Percentiles rank a stretch among this genome's conserved stretches.
phyloP scores from a whole-genome alignment of 2,113 vertebrate genomes.

The Cynocephalus volans region DNA sequence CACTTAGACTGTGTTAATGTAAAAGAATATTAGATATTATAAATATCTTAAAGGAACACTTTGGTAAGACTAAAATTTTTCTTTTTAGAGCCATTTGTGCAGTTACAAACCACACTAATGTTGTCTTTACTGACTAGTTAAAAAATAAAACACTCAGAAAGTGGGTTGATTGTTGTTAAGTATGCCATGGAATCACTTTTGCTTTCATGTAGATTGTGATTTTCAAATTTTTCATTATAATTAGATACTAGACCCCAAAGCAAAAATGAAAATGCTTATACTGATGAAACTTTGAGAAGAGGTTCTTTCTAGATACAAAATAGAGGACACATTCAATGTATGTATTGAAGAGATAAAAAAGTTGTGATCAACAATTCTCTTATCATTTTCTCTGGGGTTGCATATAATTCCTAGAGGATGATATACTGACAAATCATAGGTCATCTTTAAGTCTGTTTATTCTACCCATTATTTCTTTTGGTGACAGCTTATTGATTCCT shows the following conservation, averaged over 20 bases:
- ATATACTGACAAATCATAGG: background rate
- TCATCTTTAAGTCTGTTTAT: background rate
- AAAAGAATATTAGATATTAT: background rate
- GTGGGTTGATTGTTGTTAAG: background rate
- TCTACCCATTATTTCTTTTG: background rate
- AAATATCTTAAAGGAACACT: background rate
- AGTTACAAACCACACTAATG: background rate
- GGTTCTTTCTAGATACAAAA: background rate
- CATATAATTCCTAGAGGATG: background rate
- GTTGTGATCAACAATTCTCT: background rate
- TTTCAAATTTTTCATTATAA: background rate
- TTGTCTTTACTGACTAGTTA: background rate
- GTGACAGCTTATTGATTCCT: background rate
- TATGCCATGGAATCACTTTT: background rate
- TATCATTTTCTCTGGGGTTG: background rate
- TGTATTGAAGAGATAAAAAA: background rate
- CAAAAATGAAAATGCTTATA: background rate
- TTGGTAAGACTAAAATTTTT: slow-evolving; percentile 7
- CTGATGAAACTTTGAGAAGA: background rate
- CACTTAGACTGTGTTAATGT: background rate
- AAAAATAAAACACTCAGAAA: background rate
- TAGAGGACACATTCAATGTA: background rate
- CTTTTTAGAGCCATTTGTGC: background rate
- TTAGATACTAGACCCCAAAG: background rate
- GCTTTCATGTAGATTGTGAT: background rate